Evolutionary conservation across 2,888 invertebrate species (phyloP).

Genomic region (Nezara viridula): DNA sequence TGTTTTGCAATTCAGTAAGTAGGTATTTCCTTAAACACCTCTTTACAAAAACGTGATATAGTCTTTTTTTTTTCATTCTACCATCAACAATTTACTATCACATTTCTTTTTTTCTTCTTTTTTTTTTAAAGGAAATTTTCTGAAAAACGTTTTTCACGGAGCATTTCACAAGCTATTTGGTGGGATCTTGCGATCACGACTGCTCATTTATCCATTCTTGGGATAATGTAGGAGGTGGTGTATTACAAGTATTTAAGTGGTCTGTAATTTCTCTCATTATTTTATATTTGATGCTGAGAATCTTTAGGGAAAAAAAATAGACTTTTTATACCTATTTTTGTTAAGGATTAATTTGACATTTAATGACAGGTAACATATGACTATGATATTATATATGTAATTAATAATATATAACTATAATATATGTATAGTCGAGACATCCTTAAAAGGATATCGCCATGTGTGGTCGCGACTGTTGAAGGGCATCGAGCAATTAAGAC

Average conservation of each 20-base stretch:
- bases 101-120: background rate
- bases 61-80: background rate
- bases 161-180: background rate
- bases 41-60: background rate
- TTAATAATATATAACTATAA: background rate
- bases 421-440: background rate
- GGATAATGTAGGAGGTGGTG: background rate
- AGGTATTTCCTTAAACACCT: background rate
- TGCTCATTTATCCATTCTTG: background rate
- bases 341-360: too few species aligned
- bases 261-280: background rate
- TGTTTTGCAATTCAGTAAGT: background rate
- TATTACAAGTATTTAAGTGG: conserved; percentile 1
- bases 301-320: too few species aligned
- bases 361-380: too few species aligned
- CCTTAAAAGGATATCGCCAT: background rate
- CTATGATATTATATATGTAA: background rate
- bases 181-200: background rate
- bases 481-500: background rate
- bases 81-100: background rate
- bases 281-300: background rate
- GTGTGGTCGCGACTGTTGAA: conserved; percentile 1
- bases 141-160: background rate
- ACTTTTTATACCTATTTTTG: too few species aligned
- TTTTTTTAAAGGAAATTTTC: background rate